Evolutionary conservation across 2,888 invertebrate genomes (phyloP).

Genomic region (Phlogophora meticulosa): DNA sequence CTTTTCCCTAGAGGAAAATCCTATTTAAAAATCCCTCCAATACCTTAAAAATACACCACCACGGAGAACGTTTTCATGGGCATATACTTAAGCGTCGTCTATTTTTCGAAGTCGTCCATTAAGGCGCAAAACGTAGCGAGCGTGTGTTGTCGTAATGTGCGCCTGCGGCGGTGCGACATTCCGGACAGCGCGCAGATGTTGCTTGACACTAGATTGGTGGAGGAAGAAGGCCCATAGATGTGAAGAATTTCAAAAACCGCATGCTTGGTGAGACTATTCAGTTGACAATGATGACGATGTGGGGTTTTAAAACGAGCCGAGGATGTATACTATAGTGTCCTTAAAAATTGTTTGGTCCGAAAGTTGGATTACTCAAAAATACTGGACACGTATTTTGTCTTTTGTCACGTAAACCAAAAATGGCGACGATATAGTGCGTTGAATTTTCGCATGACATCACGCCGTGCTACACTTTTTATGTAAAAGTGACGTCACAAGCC

Average conservation of each 20-base stretch:
- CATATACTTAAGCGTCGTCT: slow-evolving; percentile 52
- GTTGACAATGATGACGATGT: no score
- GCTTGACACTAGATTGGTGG: background rate
- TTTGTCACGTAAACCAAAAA: no score
- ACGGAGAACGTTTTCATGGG: slow-evolving; percentile 23
- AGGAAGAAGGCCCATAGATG: slow-evolving; percentile 29
- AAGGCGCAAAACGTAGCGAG: slow-evolving; percentile 53
- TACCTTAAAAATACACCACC: slow-evolving; percentile 5
- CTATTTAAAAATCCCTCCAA: background rate
- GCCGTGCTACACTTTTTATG: no score
- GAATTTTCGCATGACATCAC: no score
- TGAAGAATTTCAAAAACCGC: background rate
- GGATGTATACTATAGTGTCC: no score
- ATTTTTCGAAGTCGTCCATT: slow-evolving; percentile 60
- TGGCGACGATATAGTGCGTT: no score
- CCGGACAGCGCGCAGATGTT: slow-evolving; percentile 57
- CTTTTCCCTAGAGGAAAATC: background rate
- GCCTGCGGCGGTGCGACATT: slow-evolving; percentile 67
- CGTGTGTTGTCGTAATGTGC: slow-evolving; percentile 58
- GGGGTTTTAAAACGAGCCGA: no score
- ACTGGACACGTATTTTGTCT: no score
- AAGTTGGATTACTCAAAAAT: no score
- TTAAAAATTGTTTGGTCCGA: no score
- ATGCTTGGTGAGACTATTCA: no score
- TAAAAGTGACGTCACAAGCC: no score